Percentiles rank a stretch among this genome's conserved stretches.
Conservation (phyloP, 2,113 vertebrate genomes). For the Falco punctatus region DNA sequence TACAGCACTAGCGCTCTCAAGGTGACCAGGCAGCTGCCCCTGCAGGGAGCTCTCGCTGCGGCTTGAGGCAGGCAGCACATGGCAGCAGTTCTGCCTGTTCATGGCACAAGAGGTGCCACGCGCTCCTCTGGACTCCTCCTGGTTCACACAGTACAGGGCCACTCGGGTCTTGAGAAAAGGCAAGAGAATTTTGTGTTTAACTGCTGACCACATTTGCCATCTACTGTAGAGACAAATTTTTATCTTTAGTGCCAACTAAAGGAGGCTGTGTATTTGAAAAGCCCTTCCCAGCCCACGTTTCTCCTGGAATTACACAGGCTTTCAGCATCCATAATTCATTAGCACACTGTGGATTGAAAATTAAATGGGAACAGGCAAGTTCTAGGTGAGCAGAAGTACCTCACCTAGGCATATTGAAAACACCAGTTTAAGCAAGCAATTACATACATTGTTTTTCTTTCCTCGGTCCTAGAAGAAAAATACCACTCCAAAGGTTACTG, state of each 20-base stretch:
- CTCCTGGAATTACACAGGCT: neutral
- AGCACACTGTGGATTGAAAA: neutral
- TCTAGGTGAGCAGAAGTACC: neutral
- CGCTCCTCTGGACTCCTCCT: neutral
- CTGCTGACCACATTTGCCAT: neutral
- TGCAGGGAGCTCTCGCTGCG: neutral
- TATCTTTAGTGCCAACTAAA: neutral
- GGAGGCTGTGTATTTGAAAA: neutral
- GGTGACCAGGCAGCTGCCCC: neutral
- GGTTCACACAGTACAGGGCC: neutral
- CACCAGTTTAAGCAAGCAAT: neutral
- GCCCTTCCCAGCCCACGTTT: neutral
- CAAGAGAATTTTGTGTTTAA: neutral
- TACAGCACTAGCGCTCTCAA: neutral
- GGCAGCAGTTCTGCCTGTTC: neutral
- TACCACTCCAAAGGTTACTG: neutral
- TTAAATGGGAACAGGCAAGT: neutral
- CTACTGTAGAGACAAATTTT: neutral
- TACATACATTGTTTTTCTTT: neutral
- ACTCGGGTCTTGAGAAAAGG: neutral
- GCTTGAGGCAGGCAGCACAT: neutral
- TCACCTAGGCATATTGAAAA: neutral
- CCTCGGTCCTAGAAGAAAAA: constrained; percentile 18
- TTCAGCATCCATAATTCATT: neutral
- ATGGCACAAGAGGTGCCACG: neutral